Percentiles rank a stretch among this genome's conserved stretches.
These are phyloP conservation scores for Mormyrus iriodes DNA, from an alignment of 2,113 vertebrate species.

Conservation along the genomic window DNA sequence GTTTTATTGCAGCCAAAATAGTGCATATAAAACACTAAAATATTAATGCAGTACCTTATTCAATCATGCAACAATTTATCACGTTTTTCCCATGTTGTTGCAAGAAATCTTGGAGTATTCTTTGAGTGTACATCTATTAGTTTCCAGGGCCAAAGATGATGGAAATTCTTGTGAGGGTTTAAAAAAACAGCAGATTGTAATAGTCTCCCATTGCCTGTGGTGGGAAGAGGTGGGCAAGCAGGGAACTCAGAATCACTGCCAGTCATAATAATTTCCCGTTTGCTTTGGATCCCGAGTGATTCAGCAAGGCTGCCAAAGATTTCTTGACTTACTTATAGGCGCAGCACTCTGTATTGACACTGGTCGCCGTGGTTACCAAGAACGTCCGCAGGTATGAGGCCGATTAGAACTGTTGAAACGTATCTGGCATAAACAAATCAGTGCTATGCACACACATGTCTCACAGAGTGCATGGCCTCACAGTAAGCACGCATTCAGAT, in stretches of 20 bases:
- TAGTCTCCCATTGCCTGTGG: constrained; percentile 33
- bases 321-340: not conserved
- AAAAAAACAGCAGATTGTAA: constrained; percentile 31
- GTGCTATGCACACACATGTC: constrained; percentile 38
- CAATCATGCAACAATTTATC: not conserved
- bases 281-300: constrained; percentile 10
- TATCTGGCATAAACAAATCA: constrained; percentile 43
- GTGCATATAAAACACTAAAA: not conserved
- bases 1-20: not conserved
- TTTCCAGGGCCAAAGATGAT: constrained; percentile 35
- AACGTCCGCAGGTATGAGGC: constrained; percentile 29
- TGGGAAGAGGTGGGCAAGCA: not conserved
- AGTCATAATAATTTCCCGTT: not conserved
- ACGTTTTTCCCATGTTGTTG: not conserved
- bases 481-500: constrained; percentile 44
- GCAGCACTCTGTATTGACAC: constrained; percentile 18
- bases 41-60: too few relatives aligned
- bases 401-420: constrained; percentile 33
- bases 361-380: constrained; percentile 34
- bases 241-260: not conserved
- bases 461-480: constrained; percentile 31
- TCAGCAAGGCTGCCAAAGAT: not conserved
- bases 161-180: constrained; percentile 33
- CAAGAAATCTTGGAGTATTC: not conserved
- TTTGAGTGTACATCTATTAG: not conserved